Percentiles rank a stretch among this genome's conserved stretches.
These are phyloP conservation scores for Deilephila elpenor DNA, from an alignment of 2,888 invertebrate genomes.

Conservation along the genomic window DNA sequence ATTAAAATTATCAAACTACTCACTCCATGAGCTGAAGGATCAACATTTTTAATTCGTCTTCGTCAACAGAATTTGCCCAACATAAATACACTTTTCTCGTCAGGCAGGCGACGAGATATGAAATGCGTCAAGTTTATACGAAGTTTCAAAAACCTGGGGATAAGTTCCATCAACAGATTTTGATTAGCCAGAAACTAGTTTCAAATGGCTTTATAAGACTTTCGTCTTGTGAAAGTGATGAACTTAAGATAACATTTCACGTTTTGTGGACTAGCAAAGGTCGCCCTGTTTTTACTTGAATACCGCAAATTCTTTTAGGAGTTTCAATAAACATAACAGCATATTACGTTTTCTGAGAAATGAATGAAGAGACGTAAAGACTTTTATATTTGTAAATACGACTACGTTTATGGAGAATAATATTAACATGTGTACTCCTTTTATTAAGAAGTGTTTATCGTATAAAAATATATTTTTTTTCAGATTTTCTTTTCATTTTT, in stretches of 20 bases:
- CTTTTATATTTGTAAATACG: too few relatives aligned
- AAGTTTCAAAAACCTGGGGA: constrained; percentile 16
- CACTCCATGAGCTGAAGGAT: neutral
- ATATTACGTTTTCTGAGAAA: neutral
- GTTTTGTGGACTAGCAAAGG: neutral
- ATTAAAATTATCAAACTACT: neutral
- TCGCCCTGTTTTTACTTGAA: neutral
- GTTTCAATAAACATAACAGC: neutral
- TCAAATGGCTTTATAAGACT: constrained; percentile 18
- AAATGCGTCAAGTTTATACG: constrained; percentile 21
- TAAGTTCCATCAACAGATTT: constrained; percentile 22
- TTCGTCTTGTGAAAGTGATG: constrained; percentile 18
- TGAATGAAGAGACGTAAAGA: too few relatives aligned
- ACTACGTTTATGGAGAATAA: too few relatives aligned
- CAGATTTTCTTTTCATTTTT: too few relatives aligned
- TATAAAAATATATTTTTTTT: too few relatives aligned
- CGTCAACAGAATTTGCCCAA: constrained; percentile 1
- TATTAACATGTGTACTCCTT: too few relatives aligned
- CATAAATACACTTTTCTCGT: constrained; percentile 14
- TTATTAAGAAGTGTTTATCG: too few relatives aligned
- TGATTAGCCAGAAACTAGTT: constrained; percentile 20
- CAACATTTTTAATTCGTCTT: constrained; percentile 12
- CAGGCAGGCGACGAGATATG: constrained; percentile 1
- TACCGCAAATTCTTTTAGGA: neutral
- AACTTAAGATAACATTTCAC: neutral